Evolutionary conservation across 1,140 invertebrate species (phyloP), one percentile per base, ranked within the genome.

Genomic region (Zaprionus ghesquierei): DNA sequence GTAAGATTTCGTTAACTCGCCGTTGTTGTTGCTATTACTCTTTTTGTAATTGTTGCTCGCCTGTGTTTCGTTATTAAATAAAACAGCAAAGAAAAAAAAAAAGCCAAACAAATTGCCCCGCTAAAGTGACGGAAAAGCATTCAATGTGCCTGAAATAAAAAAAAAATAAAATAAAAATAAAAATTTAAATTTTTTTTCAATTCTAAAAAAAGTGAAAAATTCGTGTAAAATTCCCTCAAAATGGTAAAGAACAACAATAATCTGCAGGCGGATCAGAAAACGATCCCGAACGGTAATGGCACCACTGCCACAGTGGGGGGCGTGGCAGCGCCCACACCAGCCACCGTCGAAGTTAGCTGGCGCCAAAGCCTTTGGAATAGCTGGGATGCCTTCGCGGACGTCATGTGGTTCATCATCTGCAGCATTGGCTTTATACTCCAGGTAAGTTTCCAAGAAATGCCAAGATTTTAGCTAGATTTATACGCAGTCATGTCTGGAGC

Each of bases 381-480:
- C 60, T 80, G 85, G 69, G 93, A 94, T 77, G 92, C 93, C 1
- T 92, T 94, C 56, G 91, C 94, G 49, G 95, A 95, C 65, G 80
- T 96, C 22, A 90, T 95, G 62, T 93, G 93, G 41, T 95, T 96
- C 70, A 87, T 95, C 23, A 59, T 95, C 15, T 84, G 94, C 10
- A 93, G 93, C 18, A 71, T 94, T 1, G 91, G 94, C n/a, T 92
- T 93, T 64, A 93, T 94, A 20, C 75, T 91, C 0, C 80, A 91
- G 90, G 90, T 91, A 31, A 79, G 81, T 15, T 56, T n/a, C 13
- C 18, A 22, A 46, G 41, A 22, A n/a, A 35, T 10, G n/a, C n/a
- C n/a, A 41, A 41, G 13, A 41, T 41, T 41, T 13, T 2, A n/a
- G n/a, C 0, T 15, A 46, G 2, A 46, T 22, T 10, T 46, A 20